A percentile compares a stretch with the other conserved stretches of the same genome.
These are phyloP conservation scores for Petrocephalus sullivani DNA, from an alignment of 2,797 vertebrate species.

Conservation along the genomic window DNA sequence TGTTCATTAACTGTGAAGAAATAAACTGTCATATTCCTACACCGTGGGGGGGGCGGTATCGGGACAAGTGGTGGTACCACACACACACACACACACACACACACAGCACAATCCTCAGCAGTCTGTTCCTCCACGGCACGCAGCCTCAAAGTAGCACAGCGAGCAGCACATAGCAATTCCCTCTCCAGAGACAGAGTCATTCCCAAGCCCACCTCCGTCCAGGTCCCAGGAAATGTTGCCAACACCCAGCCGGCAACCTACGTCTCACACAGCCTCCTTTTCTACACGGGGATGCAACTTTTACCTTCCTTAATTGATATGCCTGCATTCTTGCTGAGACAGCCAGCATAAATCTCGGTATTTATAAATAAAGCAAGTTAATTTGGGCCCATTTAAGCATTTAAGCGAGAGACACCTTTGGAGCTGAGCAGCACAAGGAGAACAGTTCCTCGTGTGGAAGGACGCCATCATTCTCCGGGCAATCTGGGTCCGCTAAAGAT, in stretches of 20 bases:
- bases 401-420: constrained; percentile 52
- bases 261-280: background rate
- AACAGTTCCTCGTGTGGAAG: background rate
- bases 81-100: background rate
- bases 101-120: background rate
- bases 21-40: background rate
- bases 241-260: background rate
- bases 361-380: constrained; percentile 41
- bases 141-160: background rate
- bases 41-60: background rate
- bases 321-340: constrained; percentile 22
- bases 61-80: background rate
- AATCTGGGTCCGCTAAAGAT: constrained; percentile 8
- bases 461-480: background rate
- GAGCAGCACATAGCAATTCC: background rate
- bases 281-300: background rate
- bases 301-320: constrained; percentile 21
- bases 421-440: constrained; percentile 26
- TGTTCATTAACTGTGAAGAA: background rate
- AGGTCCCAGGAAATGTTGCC: background rate
- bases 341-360: constrained; percentile 34
- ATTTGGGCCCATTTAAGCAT: constrained; percentile 40
- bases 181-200: background rate
- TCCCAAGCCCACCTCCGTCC: background rate
- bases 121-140: background rate